Evolutionary conservation across 2,888 invertebrate species (phyloP), one percentile per base, ranked within the genome.

Genomic region (Philopedon plagiatum): DNA sequence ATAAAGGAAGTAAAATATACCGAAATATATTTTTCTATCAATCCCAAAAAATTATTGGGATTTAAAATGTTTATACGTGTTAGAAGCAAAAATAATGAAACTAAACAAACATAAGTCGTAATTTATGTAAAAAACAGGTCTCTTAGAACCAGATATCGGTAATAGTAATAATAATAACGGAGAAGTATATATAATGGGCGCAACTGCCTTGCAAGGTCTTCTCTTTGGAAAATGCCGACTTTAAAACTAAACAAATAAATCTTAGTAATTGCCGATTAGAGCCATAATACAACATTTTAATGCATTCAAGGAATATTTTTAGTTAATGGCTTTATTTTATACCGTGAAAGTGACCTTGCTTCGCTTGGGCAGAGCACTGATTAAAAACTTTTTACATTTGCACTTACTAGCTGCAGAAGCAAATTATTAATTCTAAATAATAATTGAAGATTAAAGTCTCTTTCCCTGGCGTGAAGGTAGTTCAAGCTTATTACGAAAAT

Each of bases 221-320:
- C 23, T 49, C 46, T 49, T 49, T 49, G 46, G 23, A n/a, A 49
- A 23, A 21, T 49, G 46, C 46, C 46, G 46, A 44, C 46, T 23
- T 49, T 49, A 49, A 23, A 44, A 19, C 44, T 49, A 49, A 37
- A 44, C 44, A 44, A 26, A 60, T 60, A 60, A 60, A 60, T 60
- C 60, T 60, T 26, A 44, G 44, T 60, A 60, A 60, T 41, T 60
- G 41, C 60, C 60, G 60, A 60, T 60, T 60, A 60, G 9, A 19
- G 60, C 29, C 26, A 23, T 49, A 49, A 49, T 49, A 49, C 46
- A 23, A 23, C 8, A 23, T 49, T 49, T 23, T 49, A 49, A 23
- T 11, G 46, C 23, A 49, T 44, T 44, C 19, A 19, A 18, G 44
- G n/a, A 49, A 23, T 49, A 49, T 49, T 23, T 49, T 49, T 44